Base-by-base conservation (phyloP, 1,140 invertebrate genomes). In the Antheraea mylitta region DNA sequence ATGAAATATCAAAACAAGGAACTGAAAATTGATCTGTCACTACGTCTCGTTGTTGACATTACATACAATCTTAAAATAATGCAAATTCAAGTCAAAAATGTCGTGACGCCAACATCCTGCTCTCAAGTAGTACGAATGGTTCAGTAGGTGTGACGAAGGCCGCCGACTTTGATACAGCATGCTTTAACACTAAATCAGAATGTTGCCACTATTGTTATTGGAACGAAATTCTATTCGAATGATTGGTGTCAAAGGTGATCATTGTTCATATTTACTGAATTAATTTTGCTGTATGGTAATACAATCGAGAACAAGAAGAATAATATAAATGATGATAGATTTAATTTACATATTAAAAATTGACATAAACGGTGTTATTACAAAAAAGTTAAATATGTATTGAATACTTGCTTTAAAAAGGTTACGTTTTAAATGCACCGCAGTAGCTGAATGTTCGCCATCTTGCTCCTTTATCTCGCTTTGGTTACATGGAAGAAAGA, bases 141-240 rank as follows among this genome's bases (percentile, higher is more conserved):
- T 80, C 77, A 82, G 84, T 88, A 72, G 86, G 86, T 78, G 87
- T 82, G 81, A 73, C 82, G 83, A 89, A 90, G 87, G 87, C 72
- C 86, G 75, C n/a, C 84, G 13, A 66, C 53, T 66, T 7, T 53
- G 53, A 36, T 64, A 61, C 38, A 13, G 65, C 53, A 66, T 66
- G 58, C 58, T 53, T 65, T 10, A 45, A 53, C n/a, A 13, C 37
- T 45, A 65, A 53, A 53, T 53, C 38, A 48, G 45, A 53, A 53
- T 53, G 45, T 19, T 65, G 42, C 16, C 19, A 53, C 45, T 65
- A 53, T 45, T 65, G 64, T 65, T 42, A 64, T 48, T 65, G 18
- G 11, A 22, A 65, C 18, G 9, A 53, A 48, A 48, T 65, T 19
- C n/a, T 53, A 53, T 69, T 22, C 45, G 48, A 48, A 66, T 69